Base-by-base conservation (phyloP, 2,888 invertebrate species). In the Myathropa florea region DNA sequence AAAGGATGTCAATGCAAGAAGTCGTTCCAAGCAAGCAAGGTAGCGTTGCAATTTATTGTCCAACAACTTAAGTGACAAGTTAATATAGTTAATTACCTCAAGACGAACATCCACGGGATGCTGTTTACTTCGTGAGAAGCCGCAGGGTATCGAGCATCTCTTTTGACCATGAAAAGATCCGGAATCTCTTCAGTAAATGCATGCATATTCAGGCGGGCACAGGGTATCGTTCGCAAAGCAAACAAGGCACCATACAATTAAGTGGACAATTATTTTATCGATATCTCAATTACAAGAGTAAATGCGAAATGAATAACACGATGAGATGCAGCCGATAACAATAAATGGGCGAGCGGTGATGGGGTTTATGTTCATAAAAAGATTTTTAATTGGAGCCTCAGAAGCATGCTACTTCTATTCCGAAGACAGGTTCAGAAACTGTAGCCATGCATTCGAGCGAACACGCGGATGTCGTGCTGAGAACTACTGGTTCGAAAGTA, bases 1-100 rank as follows among this genome's bases (percentile, higher is more conserved):
- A 46, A 46, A 46, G 18, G 46, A 46, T 46, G 46, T 46, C 46
- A 46, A 7, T 46, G n/a, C 4, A 18, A 46, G 46, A 46, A 18
- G 18, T 46, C 7, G 18, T 46, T 18, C 46, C 12, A 30, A 39
- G n/a, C n/a, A 3, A 18, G 46, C 46, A 46, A 46, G 46, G 46
- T 46, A 46, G 33, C 39, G 23, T 24, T 57, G 55, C 63, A 72
- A 79, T 80, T 53, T 67, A 61, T 73, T 18, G 72, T 55, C 10
- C 61, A 55, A 73, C 55, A 55, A 24, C 65, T 30, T 61, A 75
- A 36, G 67, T 61, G 73, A 73, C 63, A 81, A 30, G 61, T 68
- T 81, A 75, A 75, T 81, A 73, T 39, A 68, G 39, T 46, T 73
- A 75, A 68, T 73, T 73, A 68, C 61, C 12, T 14, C 14, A 26